These are phyloP conservation scores for Cremastobaeus sp. DNA, from an alignment of 2,888 invertebrate species.

Conservation along the genomic window DNA sequence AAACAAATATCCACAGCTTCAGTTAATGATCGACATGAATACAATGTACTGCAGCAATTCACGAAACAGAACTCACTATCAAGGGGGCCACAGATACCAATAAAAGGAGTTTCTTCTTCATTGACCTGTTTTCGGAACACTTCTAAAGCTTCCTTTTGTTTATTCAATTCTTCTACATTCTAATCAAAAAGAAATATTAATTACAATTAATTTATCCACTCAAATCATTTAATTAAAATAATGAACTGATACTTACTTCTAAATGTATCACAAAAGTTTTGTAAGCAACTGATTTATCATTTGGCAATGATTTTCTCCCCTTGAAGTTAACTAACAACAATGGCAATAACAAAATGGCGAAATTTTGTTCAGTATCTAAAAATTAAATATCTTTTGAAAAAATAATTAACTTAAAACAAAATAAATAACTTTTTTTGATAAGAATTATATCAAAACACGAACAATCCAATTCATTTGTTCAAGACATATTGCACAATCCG, in stretches of 20 bases:
- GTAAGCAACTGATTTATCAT: slow-evolving; percentile 4
- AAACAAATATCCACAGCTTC: slow-evolving; percentile 15
- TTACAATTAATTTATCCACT: not conserved
- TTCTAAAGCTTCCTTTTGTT: not conserved
- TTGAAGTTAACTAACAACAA: slow-evolving; percentile 18
- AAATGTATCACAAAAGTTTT: slow-evolving; percentile 21
- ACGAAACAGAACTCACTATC: slow-evolving; percentile 11
- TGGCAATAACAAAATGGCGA: slow-evolving; percentile 13
- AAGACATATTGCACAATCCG: too few species aligned
- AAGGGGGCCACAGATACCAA: slow-evolving; percentile 11
- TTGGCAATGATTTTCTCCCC: slow-evolving; percentile 10
- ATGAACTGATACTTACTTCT: slow-evolving; percentile 4
- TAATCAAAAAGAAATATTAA: not conserved
- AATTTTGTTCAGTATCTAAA: slow-evolving; percentile 17
- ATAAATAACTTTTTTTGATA: slow-evolving; percentile 1
- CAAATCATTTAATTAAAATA: not conserved
- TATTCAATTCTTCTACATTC: slow-evolving; percentile 1
- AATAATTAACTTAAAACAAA: slow-evolving; percentile 5
- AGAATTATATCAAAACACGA: too few species aligned
- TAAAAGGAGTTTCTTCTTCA: slow-evolving; percentile 15
- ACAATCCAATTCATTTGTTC: too few species aligned
- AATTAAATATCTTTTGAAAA: not conserved
- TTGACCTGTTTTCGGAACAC: slow-evolving; percentile 4
- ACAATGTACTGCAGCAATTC: not conserved
- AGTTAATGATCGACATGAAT: not conserved